These are phyloP conservation scores for Allolobophora icterica DNA, from an alignment of 2,888 invertebrate genomes.

Conservation along the genomic window DNA sequence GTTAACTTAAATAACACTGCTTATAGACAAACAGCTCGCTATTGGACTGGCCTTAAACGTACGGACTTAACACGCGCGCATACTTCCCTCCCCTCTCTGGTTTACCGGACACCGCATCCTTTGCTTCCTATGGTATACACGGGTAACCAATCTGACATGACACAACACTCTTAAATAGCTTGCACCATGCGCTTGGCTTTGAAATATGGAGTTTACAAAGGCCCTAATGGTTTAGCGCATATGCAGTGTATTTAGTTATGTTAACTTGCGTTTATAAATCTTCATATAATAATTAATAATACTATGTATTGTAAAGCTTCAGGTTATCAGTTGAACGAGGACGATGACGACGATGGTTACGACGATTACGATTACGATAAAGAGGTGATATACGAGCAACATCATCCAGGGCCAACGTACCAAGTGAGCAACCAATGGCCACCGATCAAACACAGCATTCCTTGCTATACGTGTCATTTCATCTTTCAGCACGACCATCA, in stretches of 20 bases:
- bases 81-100: too few species aligned
- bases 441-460: background rate
- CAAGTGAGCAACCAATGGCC: background rate
- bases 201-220: background rate
- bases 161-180: background rate
- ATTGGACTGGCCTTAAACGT: background rate
- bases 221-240: too few species aligned
- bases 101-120: background rate
- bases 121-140: background rate
- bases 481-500: conserved; percentile 21
- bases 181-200: background rate
- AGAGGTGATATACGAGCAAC: background rate
- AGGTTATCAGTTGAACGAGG: background rate
- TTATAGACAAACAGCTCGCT: background rate
- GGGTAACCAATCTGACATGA: too few species aligned
- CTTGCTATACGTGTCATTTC: conserved; percentile 29
- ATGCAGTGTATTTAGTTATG: too few species aligned
- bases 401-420: background rate
- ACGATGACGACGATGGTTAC: conserved; percentile 15
- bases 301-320: background rate
- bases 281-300: too few species aligned
- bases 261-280: too few species aligned
- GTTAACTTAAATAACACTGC: too few species aligned
- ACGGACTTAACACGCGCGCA: too few species aligned
- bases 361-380: background rate